Percentiles rank a stretch among this genome's conserved stretches.
These are phyloP conservation scores for Leguminivora glycinivorella DNA, from an alignment of 1,140 invertebrate genomes.

Conservation along the genomic window DNA sequence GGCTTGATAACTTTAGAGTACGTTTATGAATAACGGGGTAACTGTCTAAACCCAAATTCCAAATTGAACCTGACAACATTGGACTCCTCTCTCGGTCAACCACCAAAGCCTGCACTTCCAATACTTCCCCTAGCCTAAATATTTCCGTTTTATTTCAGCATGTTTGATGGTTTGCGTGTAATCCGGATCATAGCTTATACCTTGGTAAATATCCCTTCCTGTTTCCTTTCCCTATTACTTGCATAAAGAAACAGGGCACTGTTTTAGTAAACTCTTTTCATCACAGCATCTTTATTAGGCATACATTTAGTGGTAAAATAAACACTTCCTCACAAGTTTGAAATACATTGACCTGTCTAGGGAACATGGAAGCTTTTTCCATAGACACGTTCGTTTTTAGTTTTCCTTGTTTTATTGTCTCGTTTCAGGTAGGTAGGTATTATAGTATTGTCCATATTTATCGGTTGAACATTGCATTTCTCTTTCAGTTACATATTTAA, in stretches of 20 bases:
- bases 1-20: too few species aligned
- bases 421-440: too few species aligned
- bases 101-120: slow-evolving; percentile 26
- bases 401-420: too few species aligned
- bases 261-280: not conserved
- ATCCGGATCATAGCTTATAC: slow-evolving; percentile 64
- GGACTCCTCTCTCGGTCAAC: slow-evolving; percentile 57
- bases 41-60: slow-evolving; percentile 53
- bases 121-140: slow-evolving; percentile 47
- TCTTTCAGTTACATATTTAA: too few species aligned
- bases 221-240: slow-evolving; percentile 33
- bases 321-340: too few species aligned
- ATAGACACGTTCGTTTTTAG: too few species aligned
- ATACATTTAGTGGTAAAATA: not conserved
- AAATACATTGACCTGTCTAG: too few species aligned
- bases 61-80: slow-evolving; percentile 55
- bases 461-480: too few species aligned
- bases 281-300: not conserved
- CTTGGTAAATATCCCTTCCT: slow-evolving; percentile 64
- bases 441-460: too few species aligned
- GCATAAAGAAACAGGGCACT: not conserved
- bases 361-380: too few species aligned
- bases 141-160: slow-evolving; percentile 63
- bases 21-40: too few species aligned
- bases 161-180: slow-evolving; percentile 77